Conservation (phyloP, 1,140 invertebrate genomes). For the Neotoxoptera formosana region DNA sequence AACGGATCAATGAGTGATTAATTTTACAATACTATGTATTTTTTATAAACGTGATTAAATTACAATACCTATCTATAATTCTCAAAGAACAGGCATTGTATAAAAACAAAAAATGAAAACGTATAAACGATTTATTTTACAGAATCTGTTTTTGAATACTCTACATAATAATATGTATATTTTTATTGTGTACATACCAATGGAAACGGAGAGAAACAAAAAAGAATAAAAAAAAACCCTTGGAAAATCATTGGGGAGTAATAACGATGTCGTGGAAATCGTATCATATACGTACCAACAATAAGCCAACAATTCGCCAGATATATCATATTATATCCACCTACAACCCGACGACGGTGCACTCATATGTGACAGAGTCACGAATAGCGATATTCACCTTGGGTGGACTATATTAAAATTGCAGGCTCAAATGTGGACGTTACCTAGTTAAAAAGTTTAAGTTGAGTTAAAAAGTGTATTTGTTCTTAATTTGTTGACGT, state of each 20-base stretch:
- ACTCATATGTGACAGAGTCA: background rate
- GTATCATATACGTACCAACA: background rate
- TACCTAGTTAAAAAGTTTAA: too few relatives aligned
- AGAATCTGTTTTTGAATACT: background rate
- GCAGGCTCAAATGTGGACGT: too few relatives aligned
- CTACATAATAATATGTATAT: background rate
- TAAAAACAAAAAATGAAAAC: background rate
- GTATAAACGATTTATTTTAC: background rate
- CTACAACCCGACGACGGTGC: background rate
- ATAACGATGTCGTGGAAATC: background rate
- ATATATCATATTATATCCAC: too few relatives aligned
- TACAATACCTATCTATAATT: background rate
- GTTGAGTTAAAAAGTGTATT: too few relatives aligned
- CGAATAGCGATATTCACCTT: background rate
- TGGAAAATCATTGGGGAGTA: background rate
- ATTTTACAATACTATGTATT: too few relatives aligned
- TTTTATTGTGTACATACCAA: background rate
- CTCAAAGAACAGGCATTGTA: background rate
- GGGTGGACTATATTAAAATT: background rate
- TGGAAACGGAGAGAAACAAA: background rate
- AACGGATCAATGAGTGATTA: too few relatives aligned
- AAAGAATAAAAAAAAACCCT: background rate
- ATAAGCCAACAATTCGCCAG: background rate
- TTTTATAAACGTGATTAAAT: background rate
- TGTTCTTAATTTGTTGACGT: too few relatives aligned